Evolutionary conservation across 2,113 vertebrate species (phyloP), one percentile per base, ranked within the genome.

Genomic region (Platysteira castanea): DNA sequence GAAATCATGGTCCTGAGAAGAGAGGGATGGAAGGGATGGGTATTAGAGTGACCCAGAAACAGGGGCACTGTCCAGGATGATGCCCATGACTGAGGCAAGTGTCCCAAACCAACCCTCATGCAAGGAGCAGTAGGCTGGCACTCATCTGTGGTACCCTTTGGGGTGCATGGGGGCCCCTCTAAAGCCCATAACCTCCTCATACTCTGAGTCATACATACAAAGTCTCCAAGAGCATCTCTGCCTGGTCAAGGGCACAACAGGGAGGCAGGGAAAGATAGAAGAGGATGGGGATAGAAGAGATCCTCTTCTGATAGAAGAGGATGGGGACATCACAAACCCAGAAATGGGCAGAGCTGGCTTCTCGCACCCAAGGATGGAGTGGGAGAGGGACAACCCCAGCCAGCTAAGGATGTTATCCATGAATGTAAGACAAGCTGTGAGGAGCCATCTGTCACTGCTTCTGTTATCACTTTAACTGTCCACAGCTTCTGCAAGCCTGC

Each of bases 61-160:
- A 23, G 47, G 4, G 39, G 7, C 37, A 35, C 13, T 61, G 80
- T 37, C 11, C 27, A 47, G 28, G n/a, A 26, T 54, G 49, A 37
- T 22, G 19, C 17, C 65, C 7, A 12, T 13, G 56, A 39, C 24
- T 2, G 5, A 61, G 22, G 10, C 28, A 49, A 44, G 14, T 15
- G 49, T 13, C 41, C 56, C 60, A 75, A 44, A 39, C 3, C 3
- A 2, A 15, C 31, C 14, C 27, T 26, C 31, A 4, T 9, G 35
- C 49, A 44, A 14, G 8, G 4, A 33, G 27, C 42, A 8, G 46
- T 8, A 18, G 24, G 47, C 79, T 80, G 53, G 33, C 27, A 13
- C 67, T 54, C n/a, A 20, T 12, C 31, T 0, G 0, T 6, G 33
- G 21, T 41, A 21, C 5, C 3, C 20, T 19, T 19, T 22, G 50